phyloP scores from a whole-genome alignment of 2,888 invertebrate species.

The Amblyjoppa fuscipennis region DNA sequence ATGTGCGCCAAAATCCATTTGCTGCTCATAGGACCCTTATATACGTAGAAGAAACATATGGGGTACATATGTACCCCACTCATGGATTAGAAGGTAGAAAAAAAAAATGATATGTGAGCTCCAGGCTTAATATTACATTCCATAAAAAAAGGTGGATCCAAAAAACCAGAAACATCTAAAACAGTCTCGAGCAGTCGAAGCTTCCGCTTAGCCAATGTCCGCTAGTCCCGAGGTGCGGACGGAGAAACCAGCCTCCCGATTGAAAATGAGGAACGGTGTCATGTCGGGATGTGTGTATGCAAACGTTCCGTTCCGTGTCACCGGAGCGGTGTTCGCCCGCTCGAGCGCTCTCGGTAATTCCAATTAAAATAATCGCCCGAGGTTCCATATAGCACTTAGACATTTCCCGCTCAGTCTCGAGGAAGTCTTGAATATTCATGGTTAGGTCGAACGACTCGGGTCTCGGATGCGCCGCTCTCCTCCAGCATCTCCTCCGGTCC shows the following conservation, averaged over 20 bases:
- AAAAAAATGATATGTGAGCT: too few relatives aligned
- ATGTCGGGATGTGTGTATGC: slow-evolving; percentile 60
- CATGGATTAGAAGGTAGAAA: too few relatives aligned
- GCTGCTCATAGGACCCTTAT: too few relatives aligned
- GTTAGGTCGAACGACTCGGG: slow-evolving; percentile 61
- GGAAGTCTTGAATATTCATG: slow-evolving; percentile 72
- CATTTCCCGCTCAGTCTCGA: slow-evolving; percentile 53
- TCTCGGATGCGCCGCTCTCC: slow-evolving; percentile 37
- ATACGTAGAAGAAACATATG: too few relatives aligned
- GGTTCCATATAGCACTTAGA: slow-evolving; percentile 69
- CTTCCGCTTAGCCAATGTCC: too few relatives aligned
- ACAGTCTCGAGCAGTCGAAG: too few relatives aligned
- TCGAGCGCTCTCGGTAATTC: slow-evolving; percentile 67
- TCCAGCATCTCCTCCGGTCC: slow-evolving; percentile 44
- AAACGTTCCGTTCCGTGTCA: slow-evolving; percentile 55
- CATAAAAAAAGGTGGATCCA: too few relatives aligned
- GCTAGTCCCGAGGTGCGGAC: too few relatives aligned
- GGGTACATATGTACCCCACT: too few relatives aligned
- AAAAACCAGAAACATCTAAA: too few relatives aligned
- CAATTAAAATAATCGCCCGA: slow-evolving; percentile 72
- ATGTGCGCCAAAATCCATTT: too few relatives aligned
- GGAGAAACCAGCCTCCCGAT: neutral
- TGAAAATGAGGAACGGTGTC: slow-evolving; percentile 8
- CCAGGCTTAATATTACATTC: too few relatives aligned
- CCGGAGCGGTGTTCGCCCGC: slow-evolving; percentile 6